Percentiles rank a stretch among this genome's conserved stretches.
Evolutionary conservation across 2,113 vertebrate genomes (phyloP).

Genomic region (Ageneiosus marmoratus): DNA sequence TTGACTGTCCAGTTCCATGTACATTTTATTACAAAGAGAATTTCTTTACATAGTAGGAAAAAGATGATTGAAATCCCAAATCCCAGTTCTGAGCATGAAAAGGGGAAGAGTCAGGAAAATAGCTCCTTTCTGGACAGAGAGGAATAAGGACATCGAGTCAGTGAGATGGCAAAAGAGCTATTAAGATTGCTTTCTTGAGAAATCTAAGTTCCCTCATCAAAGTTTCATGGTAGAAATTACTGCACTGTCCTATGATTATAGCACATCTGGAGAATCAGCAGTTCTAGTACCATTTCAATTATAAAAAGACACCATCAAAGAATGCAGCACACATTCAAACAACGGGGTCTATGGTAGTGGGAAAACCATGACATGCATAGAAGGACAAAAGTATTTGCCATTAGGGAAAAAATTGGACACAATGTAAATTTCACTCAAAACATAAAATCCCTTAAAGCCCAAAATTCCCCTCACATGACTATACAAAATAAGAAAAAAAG

Average conservation of each 20-base stretch:
- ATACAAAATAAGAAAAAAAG: slow-evolving; percentile 4
- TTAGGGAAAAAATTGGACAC: slow-evolving; percentile 25
- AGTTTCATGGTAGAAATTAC: slow-evolving; percentile 28
- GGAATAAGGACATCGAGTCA: slow-evolving; percentile 20
- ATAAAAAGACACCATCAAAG: slow-evolving; percentile 6
- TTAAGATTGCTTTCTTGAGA: slow-evolving; percentile 29
- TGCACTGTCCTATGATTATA: slow-evolving; percentile 20
- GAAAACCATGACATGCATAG: slow-evolving; percentile 40
- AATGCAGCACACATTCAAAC: slow-evolving; percentile 60
- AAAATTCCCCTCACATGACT: slow-evolving; percentile 24
- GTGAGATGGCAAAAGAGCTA: slow-evolving; percentile 21
- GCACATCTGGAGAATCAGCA: slow-evolving; percentile 43
- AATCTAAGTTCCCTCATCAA: slow-evolving; percentile 18
- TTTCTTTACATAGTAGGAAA: slow-evolving; percentile 74
- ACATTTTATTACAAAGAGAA: slow-evolving; percentile 64
- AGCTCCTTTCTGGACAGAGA: slow-evolving; percentile 15
- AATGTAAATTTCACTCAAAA: slow-evolving; percentile 54
- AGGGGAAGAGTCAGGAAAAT: slow-evolving; percentile 62
- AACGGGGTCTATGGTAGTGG: slow-evolving; percentile 31
- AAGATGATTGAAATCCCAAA: slow-evolving; percentile 58
- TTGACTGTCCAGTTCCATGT: slow-evolving; percentile 59
- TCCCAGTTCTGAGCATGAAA: slow-evolving; percentile 46
- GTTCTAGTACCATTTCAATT: slow-evolving; percentile 38
- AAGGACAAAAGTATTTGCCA: slow-evolving; percentile 40
- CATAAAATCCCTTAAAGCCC: slow-evolving; percentile 33